A percentile compares a stretch with the other conserved stretches of the same genome.
Evolutionary conservation across 2,797 vertebrate species (phyloP).

Genomic region (Cetoscarus ocellatus): DNA sequence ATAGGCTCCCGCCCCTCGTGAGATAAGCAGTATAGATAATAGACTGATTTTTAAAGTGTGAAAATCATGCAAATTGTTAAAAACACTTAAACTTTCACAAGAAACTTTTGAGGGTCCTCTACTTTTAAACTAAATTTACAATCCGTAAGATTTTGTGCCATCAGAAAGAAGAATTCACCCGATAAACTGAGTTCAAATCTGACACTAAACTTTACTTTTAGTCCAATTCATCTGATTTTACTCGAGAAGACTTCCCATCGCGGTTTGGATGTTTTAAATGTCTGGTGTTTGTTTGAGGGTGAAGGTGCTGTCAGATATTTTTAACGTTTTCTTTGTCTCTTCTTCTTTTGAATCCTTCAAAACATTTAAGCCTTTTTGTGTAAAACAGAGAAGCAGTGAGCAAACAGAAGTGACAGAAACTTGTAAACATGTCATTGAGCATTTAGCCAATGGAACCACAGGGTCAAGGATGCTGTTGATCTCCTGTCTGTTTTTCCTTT

Average conservation of each 20-base stretch:
- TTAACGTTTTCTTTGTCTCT: background rate
- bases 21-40: no score
- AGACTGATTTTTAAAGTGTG: no score
- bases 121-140: no score
- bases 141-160: no score
- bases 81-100: no score
- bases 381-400: background rate
- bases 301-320: background rate
- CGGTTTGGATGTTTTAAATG: background rate
- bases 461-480: background rate
- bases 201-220: background rate
- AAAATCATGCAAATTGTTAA: no score
- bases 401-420: background rate
- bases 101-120: no score
- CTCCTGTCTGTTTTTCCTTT: background rate
- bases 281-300: background rate
- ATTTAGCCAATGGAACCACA: background rate
- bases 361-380: background rate
- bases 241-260: background rate
- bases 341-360: background rate
- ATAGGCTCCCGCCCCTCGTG: no score
- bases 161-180: no score
- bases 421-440: slow-evolving; percentile 1
- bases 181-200: background rate
- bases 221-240: background rate